Evolutionary conservation across 2,797 vertebrate genomes (phyloP).

Genomic region (Sebastes iracundus): DNA sequence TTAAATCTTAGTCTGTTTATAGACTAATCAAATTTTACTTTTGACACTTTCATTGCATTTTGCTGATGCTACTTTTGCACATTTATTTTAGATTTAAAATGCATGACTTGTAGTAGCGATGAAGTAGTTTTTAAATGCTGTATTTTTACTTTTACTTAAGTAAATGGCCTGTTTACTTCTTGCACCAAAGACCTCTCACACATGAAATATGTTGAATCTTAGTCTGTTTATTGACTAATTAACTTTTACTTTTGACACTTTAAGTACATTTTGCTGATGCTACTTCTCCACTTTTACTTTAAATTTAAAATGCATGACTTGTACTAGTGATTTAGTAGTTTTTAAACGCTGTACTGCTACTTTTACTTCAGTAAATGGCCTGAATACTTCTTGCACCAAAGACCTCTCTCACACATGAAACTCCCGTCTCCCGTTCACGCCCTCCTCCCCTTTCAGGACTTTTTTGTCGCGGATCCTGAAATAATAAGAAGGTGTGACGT

Average conservation of each 20-base stretch:
- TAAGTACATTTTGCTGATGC: background rate
- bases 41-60: background rate
- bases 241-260: background rate
- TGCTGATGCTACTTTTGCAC: background rate
- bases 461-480: conserved; percentile 58
- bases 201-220: background rate
- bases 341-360: background rate
- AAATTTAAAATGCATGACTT: background rate
- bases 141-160: background rate
- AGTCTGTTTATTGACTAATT: background rate
- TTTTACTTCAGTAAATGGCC: background rate
- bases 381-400: background rate
- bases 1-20: background rate
- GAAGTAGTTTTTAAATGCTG: background rate
- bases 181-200: background rate
- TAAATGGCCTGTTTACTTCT: background rate
- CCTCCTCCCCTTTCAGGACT: conserved; percentile 24
- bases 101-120: background rate
- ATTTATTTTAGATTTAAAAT: background rate
- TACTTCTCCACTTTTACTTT: background rate
- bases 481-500: conserved; percentile 66
- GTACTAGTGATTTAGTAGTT: background rate
- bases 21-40: background rate
- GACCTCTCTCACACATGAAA: background rate
- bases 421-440: background rate